Evolutionary conservation across 2,888 invertebrate genomes (phyloP).

Genomic region (Trissonchulus sp.): DNA sequence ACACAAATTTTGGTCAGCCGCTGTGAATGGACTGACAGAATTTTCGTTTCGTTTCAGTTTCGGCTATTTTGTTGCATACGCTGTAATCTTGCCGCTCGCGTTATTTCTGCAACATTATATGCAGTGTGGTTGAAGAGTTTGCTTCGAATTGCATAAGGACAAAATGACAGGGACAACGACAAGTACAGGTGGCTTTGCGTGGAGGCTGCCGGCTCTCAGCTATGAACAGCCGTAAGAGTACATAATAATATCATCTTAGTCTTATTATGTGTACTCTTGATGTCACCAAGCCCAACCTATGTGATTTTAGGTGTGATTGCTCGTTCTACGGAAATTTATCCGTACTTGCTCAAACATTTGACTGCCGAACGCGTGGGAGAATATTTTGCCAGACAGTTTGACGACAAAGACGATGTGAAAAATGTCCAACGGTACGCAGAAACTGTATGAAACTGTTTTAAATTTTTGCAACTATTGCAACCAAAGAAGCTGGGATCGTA

Average conservation of each 20-base stretch:
- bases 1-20: no score
- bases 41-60: no score
- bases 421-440: slow-evolving; percentile 25
- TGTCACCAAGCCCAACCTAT: background rate
- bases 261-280: background rate
- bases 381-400: slow-evolving; percentile 54
- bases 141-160: no score
- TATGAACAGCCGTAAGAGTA: background rate
- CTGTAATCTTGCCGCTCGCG: no score
- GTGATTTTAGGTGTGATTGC: slow-evolving; percentile 54
- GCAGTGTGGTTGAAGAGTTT: no score
- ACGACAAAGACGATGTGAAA: slow-evolving; percentile 40
- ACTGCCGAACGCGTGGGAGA: slow-evolving; percentile 53
- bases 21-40: no score
- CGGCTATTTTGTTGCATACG: no score
- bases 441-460: background rate
- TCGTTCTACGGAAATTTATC: slow-evolving; percentile 53
- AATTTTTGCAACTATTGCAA: no score
- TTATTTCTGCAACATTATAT: no score
- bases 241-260: background rate
- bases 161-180: no score
- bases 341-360: slow-evolving; percentile 53
- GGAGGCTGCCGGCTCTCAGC: background rate
- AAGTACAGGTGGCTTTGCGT: no score
- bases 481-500: no score